A percentile compares a stretch with the other conserved stretches of the same genome.
Evolutionary conservation across 2,888 invertebrate species (phyloP).

Genomic region (Temnothorax unifasciatus): DNA sequence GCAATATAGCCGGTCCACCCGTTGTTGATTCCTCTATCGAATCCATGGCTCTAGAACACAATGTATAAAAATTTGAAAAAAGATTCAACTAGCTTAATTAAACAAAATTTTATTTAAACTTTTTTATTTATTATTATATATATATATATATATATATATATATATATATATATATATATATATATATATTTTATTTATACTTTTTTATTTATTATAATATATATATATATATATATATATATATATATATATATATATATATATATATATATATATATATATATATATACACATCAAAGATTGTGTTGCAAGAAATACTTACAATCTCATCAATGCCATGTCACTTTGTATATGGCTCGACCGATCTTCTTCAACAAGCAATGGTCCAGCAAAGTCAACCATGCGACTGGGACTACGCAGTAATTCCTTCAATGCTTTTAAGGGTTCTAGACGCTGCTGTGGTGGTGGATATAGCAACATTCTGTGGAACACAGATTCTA

Average conservation of each 20-base stretch:
- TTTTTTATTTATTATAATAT: too few relatives aligned
- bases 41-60: conserved; percentile 92
- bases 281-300: background rate
- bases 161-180: too few relatives aligned
- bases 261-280: background rate
- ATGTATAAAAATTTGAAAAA: background rate
- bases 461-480: conserved; percentile 96
- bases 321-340: conserved; percentile 94
- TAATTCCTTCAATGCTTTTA: conserved; percentile 94
- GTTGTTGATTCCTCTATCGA: conserved; percentile 97
- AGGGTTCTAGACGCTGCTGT: conserved; percentile 93
- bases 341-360: conserved; percentile 90
- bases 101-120: conserved; percentile 5
- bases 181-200: too few relatives aligned
- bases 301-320: conserved; percentile 82
- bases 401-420: conserved; percentile 93
- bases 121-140: background rate
- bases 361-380: conserved; percentile 88
- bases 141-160: background rate
- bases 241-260: too few relatives aligned
- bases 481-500: conserved; percentile 97
- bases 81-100: background rate
- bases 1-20: conserved; percentile 91
- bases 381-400: conserved; percentile 90
- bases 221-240: too few relatives aligned